phyloP scores from a whole-genome alignment of 2,888 invertebrate genomes.

The Drosophila algonquin region DNA sequence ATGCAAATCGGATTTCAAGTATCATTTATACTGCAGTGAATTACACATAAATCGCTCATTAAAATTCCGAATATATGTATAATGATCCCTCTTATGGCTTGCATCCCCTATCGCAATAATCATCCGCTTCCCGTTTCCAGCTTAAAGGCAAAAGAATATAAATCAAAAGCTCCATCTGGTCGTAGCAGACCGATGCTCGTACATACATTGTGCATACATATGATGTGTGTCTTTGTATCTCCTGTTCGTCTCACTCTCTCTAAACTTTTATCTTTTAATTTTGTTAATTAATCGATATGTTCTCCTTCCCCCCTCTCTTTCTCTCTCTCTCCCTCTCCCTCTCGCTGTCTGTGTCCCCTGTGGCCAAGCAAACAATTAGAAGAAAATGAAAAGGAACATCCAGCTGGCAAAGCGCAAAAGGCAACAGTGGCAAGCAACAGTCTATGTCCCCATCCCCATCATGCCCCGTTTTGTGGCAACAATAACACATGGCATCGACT shows the following conservation, averaged over 20 bases:
- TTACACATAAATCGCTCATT: constrained; percentile 26
- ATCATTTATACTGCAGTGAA: neutral
- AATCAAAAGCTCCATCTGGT: constrained; percentile 48
- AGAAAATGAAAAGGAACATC: constrained; percentile 46
- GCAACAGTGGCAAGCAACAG: constrained; percentile 29
- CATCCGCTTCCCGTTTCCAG: constrained; percentile 46
- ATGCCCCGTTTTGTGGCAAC: constrained; percentile 10
- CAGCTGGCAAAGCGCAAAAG: constrained; percentile 30
- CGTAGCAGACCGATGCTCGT: neutral
- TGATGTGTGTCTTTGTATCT: constrained; percentile 10
- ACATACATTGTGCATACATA: neutral
- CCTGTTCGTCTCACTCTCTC: constrained; percentile 28
- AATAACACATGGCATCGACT: constrained; percentile 42
- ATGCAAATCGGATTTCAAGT: neutral
- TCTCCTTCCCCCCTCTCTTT: neutral
- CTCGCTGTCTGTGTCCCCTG: constrained; percentile 12
- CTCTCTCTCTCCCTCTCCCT: constrained; percentile 6
- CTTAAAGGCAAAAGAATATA: constrained; percentile 35
- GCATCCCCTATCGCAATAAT: constrained; percentile 43
- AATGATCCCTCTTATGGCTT: constrained; percentile 17
- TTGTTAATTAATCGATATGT: constrained; percentile 73
- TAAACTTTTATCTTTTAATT: constrained; percentile 71
- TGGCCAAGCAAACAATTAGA: constrained; percentile 71
- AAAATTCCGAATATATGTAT: constrained; percentile 9
- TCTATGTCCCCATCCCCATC: constrained; percentile 7